A percentile compares a stretch with the other conserved stretches of the same genome.
phyloP scores from a whole-genome alignment of 1,140 invertebrate genomes.

The Trinorchestia longiramus region DNA sequence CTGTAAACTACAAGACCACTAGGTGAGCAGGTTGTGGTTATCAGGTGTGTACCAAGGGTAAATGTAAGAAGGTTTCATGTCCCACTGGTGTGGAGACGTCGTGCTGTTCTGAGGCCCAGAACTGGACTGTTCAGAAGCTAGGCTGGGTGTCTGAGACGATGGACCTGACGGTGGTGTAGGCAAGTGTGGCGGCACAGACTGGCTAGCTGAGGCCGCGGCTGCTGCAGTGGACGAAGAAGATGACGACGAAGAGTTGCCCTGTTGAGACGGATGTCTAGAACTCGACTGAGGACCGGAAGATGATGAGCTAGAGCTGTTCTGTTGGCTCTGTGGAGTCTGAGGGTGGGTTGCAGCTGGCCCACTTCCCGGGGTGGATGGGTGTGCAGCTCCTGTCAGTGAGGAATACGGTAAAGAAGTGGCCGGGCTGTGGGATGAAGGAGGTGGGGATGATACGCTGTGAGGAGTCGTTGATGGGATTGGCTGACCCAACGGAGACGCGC shows the following conservation, averaged over 20 bases:
- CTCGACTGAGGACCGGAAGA: not conserved
- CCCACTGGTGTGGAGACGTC: slow-evolving; percentile 73
- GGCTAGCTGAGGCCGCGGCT: slow-evolving; percentile 54
- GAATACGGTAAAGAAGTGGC: slow-evolving; percentile 68
- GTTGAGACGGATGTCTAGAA: slow-evolving; percentile 67
- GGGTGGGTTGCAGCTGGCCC: slow-evolving; percentile 66
- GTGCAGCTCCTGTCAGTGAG: slow-evolving; percentile 71
- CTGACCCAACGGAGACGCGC: slow-evolving; percentile 67
- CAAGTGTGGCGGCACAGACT: slow-evolving; percentile 1
- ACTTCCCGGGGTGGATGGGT: slow-evolving; percentile 62
- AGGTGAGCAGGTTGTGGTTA: slow-evolving; percentile 80
- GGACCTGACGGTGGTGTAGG: slow-evolving; percentile 1
- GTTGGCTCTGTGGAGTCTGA: slow-evolving; percentile 68
- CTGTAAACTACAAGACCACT: slow-evolving; percentile 34
- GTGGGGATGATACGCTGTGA: slow-evolving; percentile 70
- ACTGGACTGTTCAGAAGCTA: not conserved
- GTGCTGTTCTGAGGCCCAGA: slow-evolving; percentile 11
- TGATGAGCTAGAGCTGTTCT: not conserved
- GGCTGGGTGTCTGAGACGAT: not conserved
- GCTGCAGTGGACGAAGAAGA: slow-evolving; percentile 57
- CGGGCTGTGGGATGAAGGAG: slow-evolving; percentile 71
- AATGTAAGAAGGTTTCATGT: slow-evolving; percentile 81
- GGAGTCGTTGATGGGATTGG: slow-evolving; percentile 67
- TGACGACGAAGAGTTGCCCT: slow-evolving; percentile 68
- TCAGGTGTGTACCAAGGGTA: slow-evolving; percentile 83